Conservation (phyloP, 2,113 vertebrate species). For the Lophura nycthemera region DNA sequence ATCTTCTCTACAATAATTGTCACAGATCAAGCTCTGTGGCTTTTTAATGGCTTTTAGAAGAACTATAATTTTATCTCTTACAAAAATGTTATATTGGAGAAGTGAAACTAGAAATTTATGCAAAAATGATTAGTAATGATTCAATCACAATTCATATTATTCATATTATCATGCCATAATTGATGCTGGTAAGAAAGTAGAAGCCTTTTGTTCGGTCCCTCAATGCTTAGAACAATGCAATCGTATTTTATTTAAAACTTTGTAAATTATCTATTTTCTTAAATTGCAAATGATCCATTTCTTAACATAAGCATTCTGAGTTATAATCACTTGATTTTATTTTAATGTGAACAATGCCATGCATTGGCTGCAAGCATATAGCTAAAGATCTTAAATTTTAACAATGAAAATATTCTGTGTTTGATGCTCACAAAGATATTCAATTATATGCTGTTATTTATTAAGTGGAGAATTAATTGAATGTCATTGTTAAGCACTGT, state of each 20-base stretch:
- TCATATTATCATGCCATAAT: slow-evolving; percentile 11
- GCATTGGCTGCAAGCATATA: slow-evolving; percentile 6
- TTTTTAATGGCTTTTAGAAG: slow-evolving; percentile 15
- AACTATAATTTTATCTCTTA: slow-evolving; percentile 19
- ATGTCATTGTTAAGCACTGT: background rate
- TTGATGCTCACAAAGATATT: slow-evolving; percentile 38
- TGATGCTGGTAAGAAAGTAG: slow-evolving; percentile 50
- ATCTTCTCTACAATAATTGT: background rate
- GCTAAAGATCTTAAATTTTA: slow-evolving; percentile 12
- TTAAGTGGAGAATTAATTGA: slow-evolving; percentile 43
- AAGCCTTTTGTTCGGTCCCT: slow-evolving; percentile 59
- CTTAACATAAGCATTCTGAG: background rate
- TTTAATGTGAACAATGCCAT: background rate
- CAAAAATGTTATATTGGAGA: slow-evolving; percentile 9
- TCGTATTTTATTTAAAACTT: slow-evolving; percentile 47
- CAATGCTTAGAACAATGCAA: slow-evolving; percentile 47
- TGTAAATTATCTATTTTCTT: slow-evolving; percentile 44
- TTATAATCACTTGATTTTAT: slow-evolving; percentile 30
- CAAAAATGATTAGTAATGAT: slow-evolving; percentile 46
- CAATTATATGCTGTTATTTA: slow-evolving; percentile 44
- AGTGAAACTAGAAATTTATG: slow-evolving; percentile 45
- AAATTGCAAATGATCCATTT: slow-evolving; percentile 13
- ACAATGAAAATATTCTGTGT: background rate
- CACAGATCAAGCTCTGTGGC: background rate
- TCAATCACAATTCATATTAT: slow-evolving; percentile 45